These are phyloP conservation scores for Dasyprocta punctata DNA, from an alignment of 2,113 vertebrate species.

Conservation along the genomic window DNA sequence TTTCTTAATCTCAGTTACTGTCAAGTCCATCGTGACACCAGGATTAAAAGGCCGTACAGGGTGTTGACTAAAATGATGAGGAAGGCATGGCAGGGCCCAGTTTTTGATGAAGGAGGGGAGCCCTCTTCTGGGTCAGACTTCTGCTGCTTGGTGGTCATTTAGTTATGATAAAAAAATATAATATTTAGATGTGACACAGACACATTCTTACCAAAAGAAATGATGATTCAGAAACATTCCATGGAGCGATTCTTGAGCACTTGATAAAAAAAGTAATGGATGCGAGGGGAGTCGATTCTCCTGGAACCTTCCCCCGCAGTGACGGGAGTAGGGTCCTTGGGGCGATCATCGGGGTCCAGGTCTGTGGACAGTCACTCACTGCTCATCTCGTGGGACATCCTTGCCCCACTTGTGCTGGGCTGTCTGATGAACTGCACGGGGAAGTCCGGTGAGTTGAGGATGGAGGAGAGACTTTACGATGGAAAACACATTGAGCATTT, in stretches of 20 bases:
- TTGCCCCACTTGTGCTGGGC: not conserved
- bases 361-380: not conserved
- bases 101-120: not conserved
- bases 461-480: not conserved
- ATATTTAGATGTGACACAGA: not conserved
- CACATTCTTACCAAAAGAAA: not conserved
- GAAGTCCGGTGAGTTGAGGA: not conserved
- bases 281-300: not conserved
- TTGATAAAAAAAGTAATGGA: not conserved
- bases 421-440: not conserved
- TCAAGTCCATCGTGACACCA: not conserved
- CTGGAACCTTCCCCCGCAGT: not conserved
- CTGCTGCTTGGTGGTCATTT: not conserved
- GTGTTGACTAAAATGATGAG: not conserved
- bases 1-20: not conserved
- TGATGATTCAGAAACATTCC: not conserved
- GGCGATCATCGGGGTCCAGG: not conserved
- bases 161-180: not conserved
- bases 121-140: not conserved
- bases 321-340: not conserved
- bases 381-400: not conserved
- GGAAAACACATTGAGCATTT: not conserved
- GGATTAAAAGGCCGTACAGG: not conserved
- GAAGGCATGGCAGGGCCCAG: not conserved
- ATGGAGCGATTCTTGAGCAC: not conserved